These are phyloP conservation scores for Sebastes paucispinis DNA, from an alignment of 2,797 vertebrate species.

Conservation along the genomic window DNA sequence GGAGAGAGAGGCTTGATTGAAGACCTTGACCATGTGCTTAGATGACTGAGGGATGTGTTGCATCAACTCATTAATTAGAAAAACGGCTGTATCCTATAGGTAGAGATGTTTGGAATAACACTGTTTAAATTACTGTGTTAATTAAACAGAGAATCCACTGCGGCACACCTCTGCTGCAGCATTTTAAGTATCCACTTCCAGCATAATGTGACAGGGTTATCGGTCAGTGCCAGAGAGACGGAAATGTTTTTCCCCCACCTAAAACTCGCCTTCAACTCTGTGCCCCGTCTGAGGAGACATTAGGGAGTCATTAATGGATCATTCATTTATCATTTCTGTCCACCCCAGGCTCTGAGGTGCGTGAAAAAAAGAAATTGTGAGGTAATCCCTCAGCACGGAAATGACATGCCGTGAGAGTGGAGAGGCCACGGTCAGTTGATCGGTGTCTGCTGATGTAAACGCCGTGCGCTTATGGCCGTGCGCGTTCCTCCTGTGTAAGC, in stretches of 20 bases:
- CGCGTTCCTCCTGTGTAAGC: slow-evolving; percentile 53
- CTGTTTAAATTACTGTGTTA: slow-evolving; percentile 9
- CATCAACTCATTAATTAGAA: slow-evolving; percentile 4
- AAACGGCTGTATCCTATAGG: neutral
- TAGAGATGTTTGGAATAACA: neutral
- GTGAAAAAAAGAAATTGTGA: slow-evolving; percentile 22
- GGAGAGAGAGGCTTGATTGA: slow-evolving; percentile 10
- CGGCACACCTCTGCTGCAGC: neutral
- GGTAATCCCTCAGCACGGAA: neutral
- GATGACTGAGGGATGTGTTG: neutral
- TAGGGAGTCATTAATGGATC: slow-evolving; percentile 21
- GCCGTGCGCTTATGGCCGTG: neutral
- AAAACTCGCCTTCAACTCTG: neutral
- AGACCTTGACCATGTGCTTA: neutral
- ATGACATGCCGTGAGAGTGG: neutral
- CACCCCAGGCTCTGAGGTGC: neutral
- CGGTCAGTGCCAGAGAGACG: slow-evolving; percentile 6
- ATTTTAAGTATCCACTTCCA: slow-evolving; percentile 22
- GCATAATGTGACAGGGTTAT: slow-evolving; percentile 34
- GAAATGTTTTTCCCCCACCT: slow-evolving; percentile 3
- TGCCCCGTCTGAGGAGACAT: neutral
- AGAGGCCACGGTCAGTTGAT: slow-evolving; percentile 31
- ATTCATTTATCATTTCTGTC: slow-evolving; percentile 10
- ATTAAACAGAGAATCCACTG: slow-evolving; percentile 29
- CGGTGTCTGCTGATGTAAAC: slow-evolving; percentile 32